A percentile compares a stretch with the other conserved stretches of the same genome.
Evolutionary conservation across 53 echinoderm and acorn worm species (phyloP).

Genomic region (Astropecten irregularis): DNA sequence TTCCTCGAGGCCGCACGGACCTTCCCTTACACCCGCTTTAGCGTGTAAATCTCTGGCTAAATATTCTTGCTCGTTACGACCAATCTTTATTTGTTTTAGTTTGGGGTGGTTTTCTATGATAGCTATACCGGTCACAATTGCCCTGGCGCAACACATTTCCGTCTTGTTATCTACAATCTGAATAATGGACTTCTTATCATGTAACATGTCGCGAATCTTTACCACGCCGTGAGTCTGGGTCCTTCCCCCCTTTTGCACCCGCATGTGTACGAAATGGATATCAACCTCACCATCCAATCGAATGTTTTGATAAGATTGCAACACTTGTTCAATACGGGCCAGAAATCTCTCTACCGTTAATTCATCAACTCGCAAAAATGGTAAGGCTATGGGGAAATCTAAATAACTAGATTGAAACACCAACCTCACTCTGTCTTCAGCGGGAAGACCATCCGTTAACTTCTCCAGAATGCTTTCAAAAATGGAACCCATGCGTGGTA

Average conservation of each 20-base stretch:
- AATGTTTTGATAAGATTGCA: conserved; percentile 16
- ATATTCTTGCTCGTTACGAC: conserved; percentile 45
- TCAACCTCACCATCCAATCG: conserved; percentile 15
- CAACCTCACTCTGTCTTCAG: conserved; percentile 3
- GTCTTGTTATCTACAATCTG: conserved; percentile 32
- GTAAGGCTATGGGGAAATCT: neutral
- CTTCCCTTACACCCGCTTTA: conserved; percentile 54
- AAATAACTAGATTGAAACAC: neutral
- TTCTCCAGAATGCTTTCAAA: no score
- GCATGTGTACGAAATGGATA: conserved; percentile 23
- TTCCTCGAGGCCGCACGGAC: conserved; percentile 63
- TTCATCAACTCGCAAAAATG: conserved; percentile 10
- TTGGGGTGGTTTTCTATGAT: conserved; percentile 55
- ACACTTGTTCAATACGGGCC: conserved; percentile 8
- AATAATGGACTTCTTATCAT: conserved; percentile 32
- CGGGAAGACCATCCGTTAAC: neutral
- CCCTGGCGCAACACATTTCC: conserved; percentile 63
- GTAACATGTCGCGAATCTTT: conserved; percentile 10
- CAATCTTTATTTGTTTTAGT: neutral
- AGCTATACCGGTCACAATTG: conserved; percentile 63
- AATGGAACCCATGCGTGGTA: no score
- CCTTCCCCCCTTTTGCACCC: conserved; percentile 9
- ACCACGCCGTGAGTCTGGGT: conserved; percentile 11
- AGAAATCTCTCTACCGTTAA: conserved; percentile 22
- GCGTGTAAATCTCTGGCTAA: conserved; percentile 48